Base-by-base conservation (phyloP, 2,888 invertebrate genomes). In the Adelphocoris suturalis region DNA sequence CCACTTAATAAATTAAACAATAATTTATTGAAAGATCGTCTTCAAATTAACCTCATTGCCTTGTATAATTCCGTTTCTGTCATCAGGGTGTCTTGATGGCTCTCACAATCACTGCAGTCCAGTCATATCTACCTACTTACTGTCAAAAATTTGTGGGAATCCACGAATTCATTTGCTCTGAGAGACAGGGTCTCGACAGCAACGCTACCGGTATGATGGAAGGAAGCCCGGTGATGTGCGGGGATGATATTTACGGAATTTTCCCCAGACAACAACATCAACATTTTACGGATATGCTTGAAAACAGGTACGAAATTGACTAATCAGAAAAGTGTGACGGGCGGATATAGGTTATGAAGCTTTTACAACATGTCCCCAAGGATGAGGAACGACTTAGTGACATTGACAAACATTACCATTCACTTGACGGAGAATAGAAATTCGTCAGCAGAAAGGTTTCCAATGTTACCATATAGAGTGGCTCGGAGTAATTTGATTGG, bases 111-210 rank as follows among this genome's bases (percentile, higher is more conserved):
- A 23, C 23, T 9, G 68, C 27, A 23, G 27, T 9, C 12, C 0
- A 27, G 5, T 23, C 68, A 23, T 68, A 68, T 23, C 68, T 3
- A 12, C 12, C 5, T 19, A 0, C 7, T 12, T 12, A 68, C 0
- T 68, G 68, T 13, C 68, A 12, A 19, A 3, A 68, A 0, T 23
- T 23, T 23, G 12, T 23, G 23, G 68, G 68, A 23, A 0, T 23
- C 11, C 68, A 68, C 68, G 68, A 68, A 68, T 68, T 68, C 68
- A 27, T 68, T 23, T 68, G 68, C 23, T 68, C 68, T 7, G 13
- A 9, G 0, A 68, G 12, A 23, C 12, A 7, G 68, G 19, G 12
- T 12, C 2, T 12, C 12, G 19, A 5, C 11, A 11, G 12, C 3
- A 12, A 23, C 23, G 13, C 1, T 0, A 19, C 2, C 13, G 23